Evolutionary conservation across 2,113 vertebrate species (phyloP).

Genomic region (Lagopus muta): DNA sequence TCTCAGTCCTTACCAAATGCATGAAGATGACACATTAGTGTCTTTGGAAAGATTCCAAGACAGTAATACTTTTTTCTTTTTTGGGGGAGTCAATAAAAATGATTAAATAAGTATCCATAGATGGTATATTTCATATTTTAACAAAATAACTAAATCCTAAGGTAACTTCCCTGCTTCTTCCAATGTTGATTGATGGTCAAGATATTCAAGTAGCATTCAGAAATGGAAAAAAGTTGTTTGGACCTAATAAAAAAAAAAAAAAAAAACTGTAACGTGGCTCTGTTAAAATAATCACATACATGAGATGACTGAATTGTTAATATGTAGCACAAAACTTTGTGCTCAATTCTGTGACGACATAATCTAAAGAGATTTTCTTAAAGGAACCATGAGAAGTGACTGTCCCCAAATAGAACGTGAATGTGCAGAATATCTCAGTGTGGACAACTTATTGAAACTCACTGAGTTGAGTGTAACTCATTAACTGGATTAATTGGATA

Average conservation of each 20-base stretch:
- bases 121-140: background rate
- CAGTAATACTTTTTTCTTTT: background rate
- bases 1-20: background rate
- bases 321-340: background rate
- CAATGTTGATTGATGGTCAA: background rate
- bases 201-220: background rate
- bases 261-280: background rate
- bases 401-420: background rate
- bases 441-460: background rate
- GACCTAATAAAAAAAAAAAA: background rate
- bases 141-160: background rate
- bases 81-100: background rate
- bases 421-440: background rate
- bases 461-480: background rate
- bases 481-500: background rate
- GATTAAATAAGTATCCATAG: background rate
- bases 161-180: background rate
- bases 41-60: background rate
- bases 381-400: background rate
- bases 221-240: background rate
- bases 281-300: background rate
- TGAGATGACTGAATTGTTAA: background rate
- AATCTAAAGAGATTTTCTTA: background rate
- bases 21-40: background rate
- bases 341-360: background rate